These are phyloP conservation scores for Pluvialis apricaria DNA, from an alignment of 2,113 vertebrate species.

Conservation along the genomic window DNA sequence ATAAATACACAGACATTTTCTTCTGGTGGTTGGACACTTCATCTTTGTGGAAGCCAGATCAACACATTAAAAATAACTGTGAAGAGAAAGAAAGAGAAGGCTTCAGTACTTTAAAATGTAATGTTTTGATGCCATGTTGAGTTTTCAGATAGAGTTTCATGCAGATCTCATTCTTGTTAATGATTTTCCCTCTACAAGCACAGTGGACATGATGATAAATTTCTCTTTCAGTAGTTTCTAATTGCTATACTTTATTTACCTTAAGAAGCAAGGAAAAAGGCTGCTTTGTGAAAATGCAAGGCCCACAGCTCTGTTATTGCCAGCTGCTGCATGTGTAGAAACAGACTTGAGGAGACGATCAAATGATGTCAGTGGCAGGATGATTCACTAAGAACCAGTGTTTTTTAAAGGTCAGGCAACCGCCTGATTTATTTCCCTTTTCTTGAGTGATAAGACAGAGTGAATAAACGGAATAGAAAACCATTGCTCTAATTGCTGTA, in stretches of 20 bases:
- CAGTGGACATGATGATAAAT: neutral
- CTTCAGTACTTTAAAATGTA: neutral
- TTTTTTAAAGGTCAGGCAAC: constrained; percentile 32
- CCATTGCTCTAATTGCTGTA: neutral
- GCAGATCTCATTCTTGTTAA: neutral
- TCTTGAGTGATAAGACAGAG: constrained; percentile 2
- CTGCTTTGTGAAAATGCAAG: neutral
- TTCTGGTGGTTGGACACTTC: neutral
- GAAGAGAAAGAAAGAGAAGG: neutral
- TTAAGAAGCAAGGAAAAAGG: neutral
- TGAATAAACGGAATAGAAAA: constrained; percentile 21
- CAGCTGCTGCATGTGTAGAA: neutral
- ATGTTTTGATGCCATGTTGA: neutral
- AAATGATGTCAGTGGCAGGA: neutral
- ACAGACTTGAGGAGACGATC: neutral
- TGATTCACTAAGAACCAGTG: constrained; percentile 3
- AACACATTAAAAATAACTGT: neutral
- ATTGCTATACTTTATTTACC: constrained; percentile 1
- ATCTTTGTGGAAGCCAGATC: neutral
- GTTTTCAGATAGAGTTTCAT: neutral
- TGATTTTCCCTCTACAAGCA: neutral
- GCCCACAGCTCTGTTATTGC: neutral
- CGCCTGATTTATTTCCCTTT: constrained; percentile 36
- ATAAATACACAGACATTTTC: neutral
- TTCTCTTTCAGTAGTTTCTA: neutral